These are phyloP conservation scores for Chloroceryle aenea DNA, from an alignment of 2,113 vertebrate species.

Conservation along the genomic window DNA sequence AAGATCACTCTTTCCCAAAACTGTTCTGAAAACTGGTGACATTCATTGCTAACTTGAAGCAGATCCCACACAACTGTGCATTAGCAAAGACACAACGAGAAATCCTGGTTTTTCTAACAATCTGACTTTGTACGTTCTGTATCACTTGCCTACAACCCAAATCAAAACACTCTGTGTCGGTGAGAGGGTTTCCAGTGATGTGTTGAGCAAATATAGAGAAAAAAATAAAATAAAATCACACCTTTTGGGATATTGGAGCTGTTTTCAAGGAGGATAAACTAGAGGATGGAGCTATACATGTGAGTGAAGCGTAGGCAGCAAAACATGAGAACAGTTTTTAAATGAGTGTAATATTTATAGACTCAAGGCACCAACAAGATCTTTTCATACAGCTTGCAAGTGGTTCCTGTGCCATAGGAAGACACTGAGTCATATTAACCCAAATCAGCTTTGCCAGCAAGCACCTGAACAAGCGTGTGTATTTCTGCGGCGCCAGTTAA, in stretches of 20 bases:
- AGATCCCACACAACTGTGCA: background rate
- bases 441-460: background rate
- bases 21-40: background rate
- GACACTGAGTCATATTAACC: background rate
- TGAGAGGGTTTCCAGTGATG: background rate
- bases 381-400: background rate
- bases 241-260: background rate
- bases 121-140: background rate
- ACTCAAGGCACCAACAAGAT: background rate
- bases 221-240: background rate
- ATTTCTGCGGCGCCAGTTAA: background rate
- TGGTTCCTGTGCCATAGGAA: background rate
- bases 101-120: background rate
- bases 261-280: background rate
- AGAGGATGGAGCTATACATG: background rate
- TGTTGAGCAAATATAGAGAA: background rate
- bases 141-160: background rate
- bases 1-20: background rate
- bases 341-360: background rate
- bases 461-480: fast-evolving
- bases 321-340: background rate
- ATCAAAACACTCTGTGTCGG: background rate
- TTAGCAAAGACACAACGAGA: background rate
- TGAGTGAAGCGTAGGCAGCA: background rate
- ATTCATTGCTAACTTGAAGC: background rate